These are phyloP conservation scores for Mesocentrotus franciscanus DNA, from an alignment of 53 echinoderm and acorn worm genomes.

Conservation along the genomic window DNA sequence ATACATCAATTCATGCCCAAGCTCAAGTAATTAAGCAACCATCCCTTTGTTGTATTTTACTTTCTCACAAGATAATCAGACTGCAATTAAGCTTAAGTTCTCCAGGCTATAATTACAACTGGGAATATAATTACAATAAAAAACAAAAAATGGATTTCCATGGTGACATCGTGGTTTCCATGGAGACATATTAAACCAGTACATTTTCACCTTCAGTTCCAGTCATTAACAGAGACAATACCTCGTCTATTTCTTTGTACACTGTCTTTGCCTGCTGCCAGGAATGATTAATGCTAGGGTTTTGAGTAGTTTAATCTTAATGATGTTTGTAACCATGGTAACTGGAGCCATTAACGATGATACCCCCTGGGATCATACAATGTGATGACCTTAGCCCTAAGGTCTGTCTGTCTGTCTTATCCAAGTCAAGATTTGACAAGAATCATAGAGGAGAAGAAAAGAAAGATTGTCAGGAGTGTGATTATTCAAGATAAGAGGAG, in stretches of 20 bases:
- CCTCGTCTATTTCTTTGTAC: not conserved
- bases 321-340: slow-evolving; percentile 55
- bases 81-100: slow-evolving; percentile 20
- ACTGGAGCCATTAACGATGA: slow-evolving; percentile 51
- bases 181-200: slow-evolving; percentile 39
- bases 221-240: slow-evolving; percentile 58
- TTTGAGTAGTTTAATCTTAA: slow-evolving; percentile 57
- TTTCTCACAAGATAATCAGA: slow-evolving; percentile 20
- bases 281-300: slow-evolving; percentile 58
- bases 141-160: slow-evolving; percentile 23
- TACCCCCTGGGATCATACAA: slow-evolving; percentile 32
- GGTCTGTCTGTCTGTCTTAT: slow-evolving; percentile 19
- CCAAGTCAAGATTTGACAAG: not conserved
- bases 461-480: slow-evolving; percentile 28
- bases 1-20: not conserved
- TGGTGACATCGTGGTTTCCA: slow-evolving; percentile 26
- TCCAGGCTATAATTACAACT: slow-evolving; percentile 50
- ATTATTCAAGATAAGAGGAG: not conserved
- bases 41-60: not conserved
- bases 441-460: slow-evolving; percentile 15
- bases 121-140: not conserved
- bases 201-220: slow-evolving; percentile 41
- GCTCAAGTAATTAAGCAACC: not conserved
- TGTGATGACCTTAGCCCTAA: slow-evolving; percentile 41
- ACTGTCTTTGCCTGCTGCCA: not conserved